phyloP scores from a whole-genome alignment of 1,140 invertebrate genomes.

The Drosophila athabasca region DNA sequence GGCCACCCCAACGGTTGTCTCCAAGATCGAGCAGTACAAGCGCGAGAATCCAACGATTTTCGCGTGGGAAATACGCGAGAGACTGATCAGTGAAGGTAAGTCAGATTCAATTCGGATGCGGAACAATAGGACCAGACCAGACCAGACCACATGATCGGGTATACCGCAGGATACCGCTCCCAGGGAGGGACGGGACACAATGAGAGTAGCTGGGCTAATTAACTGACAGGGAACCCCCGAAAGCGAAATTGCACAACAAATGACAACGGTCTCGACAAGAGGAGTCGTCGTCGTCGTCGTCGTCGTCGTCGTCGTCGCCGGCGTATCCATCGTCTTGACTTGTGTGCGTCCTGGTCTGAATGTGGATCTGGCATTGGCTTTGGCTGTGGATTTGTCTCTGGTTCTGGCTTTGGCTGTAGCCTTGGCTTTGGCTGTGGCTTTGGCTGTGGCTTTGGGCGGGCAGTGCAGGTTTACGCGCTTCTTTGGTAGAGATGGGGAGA shows the following conservation, averaged over 20 bases:
- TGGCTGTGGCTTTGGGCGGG: no score
- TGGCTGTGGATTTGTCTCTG: no score
- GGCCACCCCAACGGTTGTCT: constrained; percentile 96
- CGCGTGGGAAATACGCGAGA: constrained; percentile 97
- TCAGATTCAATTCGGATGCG: constrained; percentile 8
- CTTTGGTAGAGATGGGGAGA: constrained; percentile 10
- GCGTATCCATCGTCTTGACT: constrained; percentile 3
- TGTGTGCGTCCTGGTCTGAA: background rate
- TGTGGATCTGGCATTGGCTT: no score
- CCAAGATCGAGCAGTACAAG: constrained; percentile 98
- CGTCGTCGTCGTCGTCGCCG: background rate
- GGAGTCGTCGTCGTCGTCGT: no score
- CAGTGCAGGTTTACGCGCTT: constrained; percentile 28
- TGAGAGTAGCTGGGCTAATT: constrained; percentile 58
- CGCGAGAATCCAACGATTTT: constrained; percentile 98
- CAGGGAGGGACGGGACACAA: constrained; percentile 2
- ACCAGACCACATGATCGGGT: constrained; percentile 2
- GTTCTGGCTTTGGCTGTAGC: no score
- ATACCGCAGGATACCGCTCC: background rate
- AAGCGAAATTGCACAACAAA: constrained; percentile 68
- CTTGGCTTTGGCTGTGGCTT: no score
- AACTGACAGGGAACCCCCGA: constrained; percentile 77
- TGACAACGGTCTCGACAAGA: constrained; percentile 55
- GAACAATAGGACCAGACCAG: constrained; percentile 13
- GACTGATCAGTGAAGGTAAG: constrained; percentile 96